Evolutionary conservation across 2,888 invertebrate species (phyloP).

Genomic region (Dryadula phaetusa): DNA sequence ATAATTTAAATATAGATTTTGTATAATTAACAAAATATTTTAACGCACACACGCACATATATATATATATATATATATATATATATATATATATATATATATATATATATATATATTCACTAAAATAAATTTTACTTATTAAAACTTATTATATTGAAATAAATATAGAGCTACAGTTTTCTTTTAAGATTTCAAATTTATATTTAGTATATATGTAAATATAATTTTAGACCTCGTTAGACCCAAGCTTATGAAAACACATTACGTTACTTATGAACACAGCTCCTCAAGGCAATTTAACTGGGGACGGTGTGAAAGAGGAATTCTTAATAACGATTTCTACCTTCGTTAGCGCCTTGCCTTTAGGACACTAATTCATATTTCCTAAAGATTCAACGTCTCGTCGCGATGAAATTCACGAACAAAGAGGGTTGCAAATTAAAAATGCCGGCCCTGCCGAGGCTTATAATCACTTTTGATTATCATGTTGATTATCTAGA

Average conservation of each 20-base stretch:
- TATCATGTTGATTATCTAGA: slow-evolving; percentile 56
- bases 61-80: no score
- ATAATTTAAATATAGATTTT: not conserved
- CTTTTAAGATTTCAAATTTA: no score
- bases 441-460: slow-evolving; percentile 71
- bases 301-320: slow-evolving; percentile 20
- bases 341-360: slow-evolving; percentile 61
- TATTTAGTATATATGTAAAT: no score
- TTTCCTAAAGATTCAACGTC: slow-evolving; percentile 72
- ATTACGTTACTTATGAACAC: not conserved
- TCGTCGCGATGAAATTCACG: slow-evolving; percentile 66
- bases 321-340: slow-evolving; percentile 33
- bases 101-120: no score
- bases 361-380: slow-evolving; percentile 71
- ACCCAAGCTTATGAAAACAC: not conserved
- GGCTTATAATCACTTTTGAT: slow-evolving; percentile 58
- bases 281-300: slow-evolving; percentile 22
- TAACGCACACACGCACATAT: no score
- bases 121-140: no score
- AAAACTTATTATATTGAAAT: no score
- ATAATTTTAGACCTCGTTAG: not conserved
- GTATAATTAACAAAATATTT: not conserved
- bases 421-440: slow-evolving; percentile 77
- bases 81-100: no score
- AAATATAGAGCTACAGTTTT: no score